These are phyloP conservation scores for Lycaena phlaeas DNA, from an alignment of 2,888 invertebrate genomes.

Conservation along the genomic window DNA sequence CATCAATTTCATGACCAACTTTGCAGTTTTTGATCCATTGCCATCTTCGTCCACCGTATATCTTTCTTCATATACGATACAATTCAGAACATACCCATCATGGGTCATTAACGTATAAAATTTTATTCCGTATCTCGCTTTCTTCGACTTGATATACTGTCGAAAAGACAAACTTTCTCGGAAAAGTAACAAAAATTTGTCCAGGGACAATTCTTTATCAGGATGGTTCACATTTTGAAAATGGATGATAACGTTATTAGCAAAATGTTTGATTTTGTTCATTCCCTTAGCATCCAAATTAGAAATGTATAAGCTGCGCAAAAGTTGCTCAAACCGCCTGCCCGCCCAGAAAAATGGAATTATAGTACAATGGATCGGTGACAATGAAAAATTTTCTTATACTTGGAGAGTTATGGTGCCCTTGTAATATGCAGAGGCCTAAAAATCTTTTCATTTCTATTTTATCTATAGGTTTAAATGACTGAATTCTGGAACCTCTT, in stretches of 20 bases:
- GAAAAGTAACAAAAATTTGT: constrained; percentile 21
- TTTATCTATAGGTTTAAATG: constrained; percentile 7
- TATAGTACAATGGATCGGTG: background rate
- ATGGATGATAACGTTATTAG: constrained; percentile 10
- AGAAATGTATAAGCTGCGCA: constrained; percentile 18
- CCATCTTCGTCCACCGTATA: no score
- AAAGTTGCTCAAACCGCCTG: constrained; percentile 18
- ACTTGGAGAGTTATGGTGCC: constrained; percentile 12
- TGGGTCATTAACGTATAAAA: constrained; percentile 19
- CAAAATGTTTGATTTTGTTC: constrained; percentile 15
- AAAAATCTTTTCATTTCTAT: constrained; percentile 14
- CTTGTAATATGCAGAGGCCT: constrained; percentile 14
- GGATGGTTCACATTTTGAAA: constrained; percentile 17
- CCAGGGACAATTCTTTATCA: constrained; percentile 17
- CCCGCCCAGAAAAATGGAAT: constrained; percentile 12
- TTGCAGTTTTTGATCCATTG: no score
- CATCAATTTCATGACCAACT: no score
- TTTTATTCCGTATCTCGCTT: constrained; percentile 22
- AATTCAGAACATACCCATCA: constrained; percentile 17
- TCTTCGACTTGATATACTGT: constrained; percentile 23
- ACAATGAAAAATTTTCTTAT: constrained; percentile 12
- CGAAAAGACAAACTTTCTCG: constrained; percentile 20
- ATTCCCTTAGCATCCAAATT: constrained; percentile 15
- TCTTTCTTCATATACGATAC: constrained; percentile 15
- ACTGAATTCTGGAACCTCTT: constrained; percentile 7